Percentiles rank a stretch among this genome's conserved stretches.
These are phyloP conservation scores for Spodoptera littoralis DNA, from an alignment of 2,888 invertebrate genomes.

Conservation along the genomic window DNA sequence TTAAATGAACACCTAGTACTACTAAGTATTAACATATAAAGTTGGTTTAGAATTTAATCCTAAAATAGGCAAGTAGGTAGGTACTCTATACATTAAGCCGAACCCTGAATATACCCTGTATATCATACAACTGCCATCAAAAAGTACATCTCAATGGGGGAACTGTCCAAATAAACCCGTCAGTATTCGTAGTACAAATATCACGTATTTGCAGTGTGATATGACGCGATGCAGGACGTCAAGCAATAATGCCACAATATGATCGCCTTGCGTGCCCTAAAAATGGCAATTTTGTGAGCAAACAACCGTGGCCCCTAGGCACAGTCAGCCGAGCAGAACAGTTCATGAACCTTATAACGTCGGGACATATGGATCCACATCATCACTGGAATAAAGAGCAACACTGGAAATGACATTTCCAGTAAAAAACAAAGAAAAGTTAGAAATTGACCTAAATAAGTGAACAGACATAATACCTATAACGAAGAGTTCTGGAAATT, in stretches of 20 bases:
- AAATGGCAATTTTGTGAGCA: conserved; percentile 77
- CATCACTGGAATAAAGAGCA: conserved; percentile 59
- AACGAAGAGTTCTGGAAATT: no score
- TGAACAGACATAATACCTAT: no score
- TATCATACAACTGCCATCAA: not conserved
- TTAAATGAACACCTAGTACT: no score
- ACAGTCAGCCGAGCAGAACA: conserved; percentile 60
- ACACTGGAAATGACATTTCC: conserved; percentile 22
- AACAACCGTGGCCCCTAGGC: conserved; percentile 69
- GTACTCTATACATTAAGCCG: no score
- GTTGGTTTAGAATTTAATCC: no score
- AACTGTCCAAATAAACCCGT: conserved; percentile 33
- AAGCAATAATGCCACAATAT: conserved; percentile 67
- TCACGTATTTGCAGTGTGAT: conserved; percentile 52
- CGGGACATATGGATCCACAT: conserved; percentile 70
- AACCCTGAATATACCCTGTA: not conserved
- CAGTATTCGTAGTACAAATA: conserved; percentile 36
- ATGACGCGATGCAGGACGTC: conserved; percentile 53
- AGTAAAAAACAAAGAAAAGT: no score
- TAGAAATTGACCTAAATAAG: no score
- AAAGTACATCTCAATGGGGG: not conserved
- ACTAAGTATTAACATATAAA: no score
- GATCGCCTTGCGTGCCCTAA: conserved; percentile 69
- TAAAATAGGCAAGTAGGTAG: no score
- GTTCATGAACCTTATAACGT: conserved; percentile 69